Evolutionary conservation across 2,797 vertebrate genomes (phyloP), one percentile per base, ranked within the genome.

Genomic region (Atherinosoma microstoma): DNA sequence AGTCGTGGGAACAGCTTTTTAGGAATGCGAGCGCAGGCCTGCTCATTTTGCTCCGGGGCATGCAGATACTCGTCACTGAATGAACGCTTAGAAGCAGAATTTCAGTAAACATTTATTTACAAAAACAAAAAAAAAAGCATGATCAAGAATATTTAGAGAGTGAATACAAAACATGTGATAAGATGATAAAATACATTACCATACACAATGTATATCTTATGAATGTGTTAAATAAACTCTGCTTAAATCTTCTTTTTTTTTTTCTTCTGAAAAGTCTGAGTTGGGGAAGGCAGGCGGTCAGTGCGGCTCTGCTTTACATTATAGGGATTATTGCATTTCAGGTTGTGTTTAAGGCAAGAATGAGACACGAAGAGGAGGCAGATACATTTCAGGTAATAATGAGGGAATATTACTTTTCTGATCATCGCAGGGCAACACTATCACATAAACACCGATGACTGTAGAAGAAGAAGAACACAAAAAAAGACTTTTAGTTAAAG

Each of bases 71-170:
- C 40, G n/a, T 2, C 49, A 18, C 53, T 54, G 22, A 74, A 84
- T 82, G 27, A 65, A 85, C 54, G 57, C 61, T 9, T 32, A 6
- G 30, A 64, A 58, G 4, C 78, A 45, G 58, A 45, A 71, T 89
- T 85, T 87, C 84, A 65, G 83, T 92, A 91, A 93, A 94, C 94
- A 94, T 97, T 98, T 98, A 99, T 98, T 98, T 96, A 97, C 96
- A 97, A 95, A 95, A 93, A 73, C 86, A 94, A 93, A 92, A 49
- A 47, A 47, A n/a, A 8, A 92, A 95, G 65, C 86, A 90, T 79
- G 84, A 96, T 95, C 94, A 95, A 96, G 94, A 93, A 91, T 87
- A 86, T 76, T 64, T 93, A 92, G 87, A 94, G 93, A 84, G 93
- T 90, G 88, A 93, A 95, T 96, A 97, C 94, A 96, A 97, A 95